These are phyloP conservation scores for Cettia cetti DNA, from an alignment of 2,113 vertebrate genomes.

Conservation along the genomic window DNA sequence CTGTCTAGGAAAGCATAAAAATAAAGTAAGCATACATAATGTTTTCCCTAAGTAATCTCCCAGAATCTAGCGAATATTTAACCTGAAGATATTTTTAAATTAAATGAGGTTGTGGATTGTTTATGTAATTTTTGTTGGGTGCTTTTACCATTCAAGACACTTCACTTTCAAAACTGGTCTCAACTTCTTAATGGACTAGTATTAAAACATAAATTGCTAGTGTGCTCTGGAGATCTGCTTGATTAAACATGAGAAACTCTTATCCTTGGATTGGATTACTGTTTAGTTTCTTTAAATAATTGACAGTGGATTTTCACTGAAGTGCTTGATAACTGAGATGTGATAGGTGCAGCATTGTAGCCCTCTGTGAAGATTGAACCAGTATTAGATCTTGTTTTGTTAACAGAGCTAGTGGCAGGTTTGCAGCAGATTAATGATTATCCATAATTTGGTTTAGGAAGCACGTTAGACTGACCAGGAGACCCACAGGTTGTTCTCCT, in stretches of 20 bases:
- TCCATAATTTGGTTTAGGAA: not conserved
- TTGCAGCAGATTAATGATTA: slow-evolving; percentile 5
- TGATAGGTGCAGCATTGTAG: not conserved
- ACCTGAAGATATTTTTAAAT: not conserved
- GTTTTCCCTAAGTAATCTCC: not conserved
- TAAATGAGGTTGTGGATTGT: not conserved
- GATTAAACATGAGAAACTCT: slow-evolving; percentile 27
- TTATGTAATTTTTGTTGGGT: not conserved
- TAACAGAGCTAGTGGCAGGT: not conserved
- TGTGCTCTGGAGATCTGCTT: not conserved
- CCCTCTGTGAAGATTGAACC: not conserved
- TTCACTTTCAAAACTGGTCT: not conserved
- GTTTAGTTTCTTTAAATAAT: slow-evolving; percentile 53
- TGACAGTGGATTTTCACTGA: not conserved
- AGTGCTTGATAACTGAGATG: not conserved
- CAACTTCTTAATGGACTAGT: not conserved
- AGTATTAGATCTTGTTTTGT: not conserved
- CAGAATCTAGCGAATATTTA: not conserved
- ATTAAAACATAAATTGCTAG: not conserved
- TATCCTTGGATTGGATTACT: slow-evolving; percentile 17
- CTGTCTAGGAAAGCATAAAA: not conserved
- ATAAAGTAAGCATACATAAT: not conserved
- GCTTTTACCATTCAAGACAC: not conserved
- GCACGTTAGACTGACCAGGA: not conserved
- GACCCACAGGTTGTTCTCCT: not conserved